phyloP scores from a whole-genome alignment of 2,888 invertebrate genomes.

The Machimus atricapillus region DNA sequence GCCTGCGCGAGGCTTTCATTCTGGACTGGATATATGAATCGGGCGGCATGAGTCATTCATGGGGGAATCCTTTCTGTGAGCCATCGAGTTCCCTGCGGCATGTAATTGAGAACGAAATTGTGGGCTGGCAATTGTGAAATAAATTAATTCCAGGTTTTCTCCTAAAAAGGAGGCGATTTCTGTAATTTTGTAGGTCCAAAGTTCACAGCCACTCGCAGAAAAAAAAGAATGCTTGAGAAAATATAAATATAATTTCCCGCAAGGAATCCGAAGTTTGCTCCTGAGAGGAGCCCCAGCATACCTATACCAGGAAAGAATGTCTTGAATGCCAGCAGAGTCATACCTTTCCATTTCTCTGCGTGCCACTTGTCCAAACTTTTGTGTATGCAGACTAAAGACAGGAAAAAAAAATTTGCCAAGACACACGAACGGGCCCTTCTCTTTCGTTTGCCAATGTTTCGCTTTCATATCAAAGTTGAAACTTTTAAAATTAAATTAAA shows the following conservation, averaged over 20 bases:
- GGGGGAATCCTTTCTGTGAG: not conserved
- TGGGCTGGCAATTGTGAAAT: not conserved
- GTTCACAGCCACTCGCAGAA: not conserved
- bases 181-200: not conserved
- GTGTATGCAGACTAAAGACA: constrained; percentile 18
- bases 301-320: not conserved
- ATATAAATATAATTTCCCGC: not conserved
- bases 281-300: not conserved
- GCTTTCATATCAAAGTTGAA: constrained; percentile 33
- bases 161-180: not conserved
- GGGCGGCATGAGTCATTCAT: not conserved
- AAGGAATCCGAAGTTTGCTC: not conserved
- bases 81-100: not conserved
- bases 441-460: constrained; percentile 25
- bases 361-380: constrained; percentile 30
- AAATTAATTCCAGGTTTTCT: not conserved
- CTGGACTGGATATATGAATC: not conserved
- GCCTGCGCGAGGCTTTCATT: not conserved
- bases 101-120: not conserved
- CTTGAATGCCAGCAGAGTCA: not conserved
- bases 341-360: constrained; percentile 20
- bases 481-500: constrained; percentile 40
- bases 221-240: not conserved
- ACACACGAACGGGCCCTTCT: not conserved
- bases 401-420: not conserved